Percentiles rank a stretch among this genome's conserved stretches.
These are phyloP conservation scores for Penaeus indicus DNA, from an alignment of 1,140 invertebrate species.

Conservation along the genomic window DNA sequence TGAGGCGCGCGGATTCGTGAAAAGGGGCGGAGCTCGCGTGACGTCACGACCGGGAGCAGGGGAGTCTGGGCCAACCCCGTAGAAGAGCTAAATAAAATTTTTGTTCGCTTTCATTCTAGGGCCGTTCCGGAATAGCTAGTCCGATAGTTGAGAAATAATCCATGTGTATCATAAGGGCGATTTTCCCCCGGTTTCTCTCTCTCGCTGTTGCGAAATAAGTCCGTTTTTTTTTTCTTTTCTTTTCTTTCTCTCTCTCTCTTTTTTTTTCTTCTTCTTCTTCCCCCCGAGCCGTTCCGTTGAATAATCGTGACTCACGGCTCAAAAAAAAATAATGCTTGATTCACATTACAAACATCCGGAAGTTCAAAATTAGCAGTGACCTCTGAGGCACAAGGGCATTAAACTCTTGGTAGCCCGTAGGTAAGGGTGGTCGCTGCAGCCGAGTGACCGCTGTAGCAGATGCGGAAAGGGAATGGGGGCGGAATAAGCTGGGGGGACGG, in stretches of 20 bases:
- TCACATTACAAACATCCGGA: conserved; percentile 13
- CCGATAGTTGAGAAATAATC: conserved; percentile 62
- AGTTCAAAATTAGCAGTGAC: conserved; percentile 28
- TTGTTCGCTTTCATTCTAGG: conserved; percentile 65
- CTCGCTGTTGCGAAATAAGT: conserved; percentile 10
- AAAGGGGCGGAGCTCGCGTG: conserved; percentile 38
- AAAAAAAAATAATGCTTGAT: conserved; percentile 12
- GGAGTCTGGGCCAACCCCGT: conserved; percentile 54
- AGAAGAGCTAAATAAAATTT: conserved; percentile 64
- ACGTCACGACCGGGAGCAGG: conserved; percentile 48
- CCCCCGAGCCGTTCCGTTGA: not conserved
- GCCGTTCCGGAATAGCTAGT: conserved; percentile 57
- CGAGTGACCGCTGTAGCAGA: conserved; percentile 41
- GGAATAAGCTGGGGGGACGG: conserved; percentile 41
- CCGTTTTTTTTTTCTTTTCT: not conserved
- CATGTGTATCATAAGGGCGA: conserved; percentile 62
- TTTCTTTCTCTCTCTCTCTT: not conserved
- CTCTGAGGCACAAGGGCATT: conserved; percentile 39
- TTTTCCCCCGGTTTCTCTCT: conserved; percentile 29
- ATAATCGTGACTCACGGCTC: not conserved
- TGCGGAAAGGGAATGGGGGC: conserved; percentile 53
- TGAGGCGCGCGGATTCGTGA: conserved; percentile 4
- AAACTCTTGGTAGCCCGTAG: conserved; percentile 12
- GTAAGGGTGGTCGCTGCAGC: conserved; percentile 28
- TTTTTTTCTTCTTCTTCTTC: not conserved